A percentile compares a stretch with the other conserved stretches of the same genome.
These are phyloP conservation scores for Carcharodon carcharias DNA, from an alignment of 2,797 vertebrate genomes.

Conservation along the genomic window DNA sequence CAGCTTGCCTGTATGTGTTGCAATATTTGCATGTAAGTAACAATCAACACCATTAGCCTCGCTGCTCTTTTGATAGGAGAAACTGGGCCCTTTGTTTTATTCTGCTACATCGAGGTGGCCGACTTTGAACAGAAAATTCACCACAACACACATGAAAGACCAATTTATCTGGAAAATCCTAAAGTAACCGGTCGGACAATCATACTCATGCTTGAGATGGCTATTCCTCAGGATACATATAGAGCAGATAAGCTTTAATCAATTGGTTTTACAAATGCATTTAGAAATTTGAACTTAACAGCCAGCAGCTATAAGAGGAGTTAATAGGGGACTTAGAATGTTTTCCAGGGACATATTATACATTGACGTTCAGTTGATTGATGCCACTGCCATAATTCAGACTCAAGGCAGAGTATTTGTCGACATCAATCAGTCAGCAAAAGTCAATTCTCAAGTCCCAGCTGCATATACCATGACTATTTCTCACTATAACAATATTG, in stretches of 20 bases:
- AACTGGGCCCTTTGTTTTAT: not conserved
- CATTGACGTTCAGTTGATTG: not conserved
- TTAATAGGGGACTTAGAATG: not conserved
- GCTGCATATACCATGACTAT: not conserved
- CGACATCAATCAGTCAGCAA: not conserved
- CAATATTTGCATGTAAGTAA: not conserved
- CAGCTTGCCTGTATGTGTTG: not conserved
- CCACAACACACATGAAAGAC: not conserved
- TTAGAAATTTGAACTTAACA: not conserved
- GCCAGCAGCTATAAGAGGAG: not conserved
- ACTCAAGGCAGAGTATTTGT: not conserved
- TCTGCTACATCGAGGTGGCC: not conserved
- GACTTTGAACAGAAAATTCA: not conserved
- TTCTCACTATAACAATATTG: not conserved
- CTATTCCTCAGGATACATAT: not conserved
- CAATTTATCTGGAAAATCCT: not conserved
- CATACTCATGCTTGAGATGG: not conserved
- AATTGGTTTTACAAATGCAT: not conserved
- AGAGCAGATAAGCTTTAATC: conserved; percentile 3
- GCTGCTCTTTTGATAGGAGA: not conserved
- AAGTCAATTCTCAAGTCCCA: conserved; percentile 10
- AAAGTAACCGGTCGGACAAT: not conserved
- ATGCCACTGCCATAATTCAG: not conserved
- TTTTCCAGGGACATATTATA: conserved; percentile 12
- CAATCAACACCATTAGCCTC: not conserved